Percentiles rank a stretch among this genome's conserved stretches.
phyloP scores from a whole-genome alignment of 2,113 vertebrate genomes.

The Anthoscopus minutus region DNA sequence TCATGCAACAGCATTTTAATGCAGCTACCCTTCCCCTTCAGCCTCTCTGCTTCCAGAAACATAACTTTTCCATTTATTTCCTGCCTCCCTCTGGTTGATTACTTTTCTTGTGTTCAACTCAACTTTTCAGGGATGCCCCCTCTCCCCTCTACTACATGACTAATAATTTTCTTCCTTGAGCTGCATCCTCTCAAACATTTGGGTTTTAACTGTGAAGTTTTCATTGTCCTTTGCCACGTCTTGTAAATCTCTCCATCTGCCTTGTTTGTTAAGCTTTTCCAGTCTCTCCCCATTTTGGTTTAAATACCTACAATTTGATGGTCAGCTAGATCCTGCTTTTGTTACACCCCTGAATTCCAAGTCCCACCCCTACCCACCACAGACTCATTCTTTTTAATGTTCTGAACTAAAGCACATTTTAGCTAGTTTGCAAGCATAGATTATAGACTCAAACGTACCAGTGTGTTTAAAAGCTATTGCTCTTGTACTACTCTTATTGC shows the following conservation, averaged over 20 bases:
- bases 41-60: background rate
- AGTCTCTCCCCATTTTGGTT: background rate
- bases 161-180: background rate
- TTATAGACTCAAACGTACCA: background rate
- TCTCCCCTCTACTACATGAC: background rate
- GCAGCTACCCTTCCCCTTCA: background rate
- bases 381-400: background rate
- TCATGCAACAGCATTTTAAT: background rate
- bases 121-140: background rate
- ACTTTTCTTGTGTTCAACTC: background rate
- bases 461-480: background rate
- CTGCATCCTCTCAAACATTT: background rate
- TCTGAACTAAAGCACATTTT: background rate
- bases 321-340: background rate
- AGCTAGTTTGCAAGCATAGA: background rate
- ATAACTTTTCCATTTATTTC: background rate
- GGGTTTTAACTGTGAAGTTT: background rate
- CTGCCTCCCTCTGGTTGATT: background rate
- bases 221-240: background rate
- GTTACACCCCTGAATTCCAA: background rate
- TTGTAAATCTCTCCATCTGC: background rate
- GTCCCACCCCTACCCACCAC: accelerated
- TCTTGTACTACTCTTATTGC: background rate
- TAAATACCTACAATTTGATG: background rate
- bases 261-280: background rate